A percentile compares a stretch with the other conserved stretches of the same genome.
Conservation (phyloP, 2,888 invertebrate genomes). For the Mesorhabditis sp. region DNA sequence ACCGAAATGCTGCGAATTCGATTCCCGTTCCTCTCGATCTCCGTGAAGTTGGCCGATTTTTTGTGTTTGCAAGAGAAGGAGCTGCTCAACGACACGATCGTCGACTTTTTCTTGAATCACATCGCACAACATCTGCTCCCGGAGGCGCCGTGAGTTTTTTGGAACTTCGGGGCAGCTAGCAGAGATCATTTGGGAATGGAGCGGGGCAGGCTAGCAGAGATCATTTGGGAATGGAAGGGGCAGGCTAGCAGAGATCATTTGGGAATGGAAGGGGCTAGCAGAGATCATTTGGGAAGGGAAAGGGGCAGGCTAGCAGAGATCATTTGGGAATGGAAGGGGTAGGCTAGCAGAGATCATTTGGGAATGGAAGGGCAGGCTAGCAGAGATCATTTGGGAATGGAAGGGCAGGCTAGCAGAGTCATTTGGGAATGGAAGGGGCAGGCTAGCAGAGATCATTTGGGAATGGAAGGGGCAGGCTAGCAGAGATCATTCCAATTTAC, state of each 20-base stretch:
- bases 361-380: conserved; percentile 1
- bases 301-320: background rate
- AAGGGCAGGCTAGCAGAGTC: background rate
- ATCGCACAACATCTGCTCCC: conserved; percentile 45
- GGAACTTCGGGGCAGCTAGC: background rate
- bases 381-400: background rate
- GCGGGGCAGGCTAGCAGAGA: background rate
- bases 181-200: background rate
- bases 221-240: background rate
- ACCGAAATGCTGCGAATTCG: conserved; percentile 51
- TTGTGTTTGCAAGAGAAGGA: conserved; percentile 41
- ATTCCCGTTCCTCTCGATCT: conserved; percentile 50
- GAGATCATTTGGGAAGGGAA: background rate
- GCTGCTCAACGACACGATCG: conserved; percentile 48
- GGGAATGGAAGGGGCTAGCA: background rate
- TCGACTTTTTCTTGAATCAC: conserved; percentile 53
- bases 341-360: background rate
- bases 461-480: conserved; percentile 11
- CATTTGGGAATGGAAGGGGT: conserved; percentile 7
- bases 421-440: background rate
- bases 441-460: conserved; percentile 7
- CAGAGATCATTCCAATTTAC: background rate
- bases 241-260: background rate
- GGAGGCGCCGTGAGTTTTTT: conserved; percentile 26
- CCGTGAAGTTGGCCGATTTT: conserved; percentile 46